Conservation (phyloP, 2,797 vertebrate species). For the Acropternis orthonyx region DNA sequence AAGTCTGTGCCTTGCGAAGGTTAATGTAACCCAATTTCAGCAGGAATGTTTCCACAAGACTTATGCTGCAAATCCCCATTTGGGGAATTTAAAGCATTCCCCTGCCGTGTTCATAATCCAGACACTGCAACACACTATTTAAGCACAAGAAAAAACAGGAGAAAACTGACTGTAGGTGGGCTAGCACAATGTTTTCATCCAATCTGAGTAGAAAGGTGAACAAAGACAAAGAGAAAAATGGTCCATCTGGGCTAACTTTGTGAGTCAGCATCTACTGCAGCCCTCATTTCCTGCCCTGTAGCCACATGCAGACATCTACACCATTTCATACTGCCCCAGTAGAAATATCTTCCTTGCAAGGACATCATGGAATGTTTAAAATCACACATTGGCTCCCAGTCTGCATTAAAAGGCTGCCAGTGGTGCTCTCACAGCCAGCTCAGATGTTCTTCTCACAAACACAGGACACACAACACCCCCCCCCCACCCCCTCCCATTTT, state of each 20-base stretch:
- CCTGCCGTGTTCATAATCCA: not conserved
- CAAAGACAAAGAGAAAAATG: not conserved
- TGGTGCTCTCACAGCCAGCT: not conserved
- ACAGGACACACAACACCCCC: not conserved
- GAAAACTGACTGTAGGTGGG: not conserved
- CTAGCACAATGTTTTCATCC: not conserved
- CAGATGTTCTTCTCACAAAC: not conserved
- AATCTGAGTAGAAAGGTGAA: not conserved
- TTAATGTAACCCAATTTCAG: slow-evolving; percentile 24
- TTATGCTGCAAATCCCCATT: not conserved
- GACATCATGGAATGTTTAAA: not conserved
- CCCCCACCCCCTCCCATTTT: not conserved
- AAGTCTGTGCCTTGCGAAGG: accelerated
- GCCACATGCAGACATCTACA: not conserved
- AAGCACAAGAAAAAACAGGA: not conserved
- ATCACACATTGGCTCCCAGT: not conserved
- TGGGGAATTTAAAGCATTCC: slow-evolving; percentile 47
- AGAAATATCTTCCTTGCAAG: not conserved
- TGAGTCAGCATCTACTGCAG: not conserved
- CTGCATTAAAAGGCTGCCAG: not conserved
- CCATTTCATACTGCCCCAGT: not conserved
- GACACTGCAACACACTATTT: accelerated
- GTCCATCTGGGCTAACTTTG: not conserved
- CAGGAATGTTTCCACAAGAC: slow-evolving; percentile 34
- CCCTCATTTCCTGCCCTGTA: not conserved